These are phyloP conservation scores for Anarsia innoxiella DNA, from an alignment of 2,888 invertebrate genomes.

Conservation along the genomic window DNA sequence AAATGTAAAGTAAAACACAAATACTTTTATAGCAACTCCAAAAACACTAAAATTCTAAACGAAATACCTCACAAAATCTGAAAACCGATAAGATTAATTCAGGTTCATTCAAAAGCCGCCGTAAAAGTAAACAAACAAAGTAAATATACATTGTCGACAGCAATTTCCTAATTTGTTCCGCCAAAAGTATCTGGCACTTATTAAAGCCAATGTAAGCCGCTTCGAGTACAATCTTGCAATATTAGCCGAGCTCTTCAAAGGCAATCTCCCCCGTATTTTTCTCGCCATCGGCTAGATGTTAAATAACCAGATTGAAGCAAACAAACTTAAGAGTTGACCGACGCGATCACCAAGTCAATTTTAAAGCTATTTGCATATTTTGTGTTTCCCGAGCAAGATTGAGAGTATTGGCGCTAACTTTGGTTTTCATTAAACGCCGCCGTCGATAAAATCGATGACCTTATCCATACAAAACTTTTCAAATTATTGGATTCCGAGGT, in stretches of 20 bases:
- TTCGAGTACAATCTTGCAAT: too few relatives aligned
- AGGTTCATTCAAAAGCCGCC: too few relatives aligned
- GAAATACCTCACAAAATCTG: too few relatives aligned
- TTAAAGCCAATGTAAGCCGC: too few relatives aligned
- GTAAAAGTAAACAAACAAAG: too few relatives aligned
- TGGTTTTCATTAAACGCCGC: conserved; percentile 14
- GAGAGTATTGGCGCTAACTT: conserved; percentile 18
- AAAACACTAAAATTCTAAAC: too few relatives aligned
- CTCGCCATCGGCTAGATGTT: conserved; percentile 11
- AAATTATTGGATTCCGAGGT: conserved; percentile 15
- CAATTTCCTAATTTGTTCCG: too few relatives aligned
- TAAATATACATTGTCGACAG: too few relatives aligned
- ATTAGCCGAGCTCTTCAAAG: conserved; percentile 3
- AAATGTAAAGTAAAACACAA: too few relatives aligned
- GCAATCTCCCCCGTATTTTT: conserved; percentile 11
- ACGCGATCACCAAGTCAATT: conserved; percentile 45
- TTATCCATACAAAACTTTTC: conserved; percentile 17
- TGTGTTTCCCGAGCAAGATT: conserved; percentile 37
- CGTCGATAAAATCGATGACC: conserved; percentile 13
- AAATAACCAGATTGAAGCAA: conserved; percentile 18
- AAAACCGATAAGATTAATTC: too few relatives aligned
- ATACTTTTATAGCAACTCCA: too few relatives aligned
- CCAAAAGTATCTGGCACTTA: too few relatives aligned
- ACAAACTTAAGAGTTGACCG: conserved; percentile 19
- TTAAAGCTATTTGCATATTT: conserved; percentile 57